Evolutionary conservation across 2,797 vertebrate genomes (phyloP).

Genomic region (Acomys russatus): DNA sequence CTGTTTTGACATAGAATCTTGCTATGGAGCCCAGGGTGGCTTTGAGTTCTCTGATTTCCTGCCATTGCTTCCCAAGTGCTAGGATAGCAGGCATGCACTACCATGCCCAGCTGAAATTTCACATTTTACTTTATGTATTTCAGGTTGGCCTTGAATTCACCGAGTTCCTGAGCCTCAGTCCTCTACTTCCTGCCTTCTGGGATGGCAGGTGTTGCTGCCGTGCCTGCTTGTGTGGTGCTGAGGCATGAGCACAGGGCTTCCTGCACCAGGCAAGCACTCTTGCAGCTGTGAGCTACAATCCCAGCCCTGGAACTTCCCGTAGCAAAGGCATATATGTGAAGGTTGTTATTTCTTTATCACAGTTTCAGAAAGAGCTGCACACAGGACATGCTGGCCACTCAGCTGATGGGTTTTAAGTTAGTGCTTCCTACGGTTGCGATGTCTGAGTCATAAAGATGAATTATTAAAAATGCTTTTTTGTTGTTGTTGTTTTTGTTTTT

Average conservation of each 20-base stretch:
- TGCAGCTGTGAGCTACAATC: background rate
- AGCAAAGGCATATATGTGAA: background rate
- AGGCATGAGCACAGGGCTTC: background rate
- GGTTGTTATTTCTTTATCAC: background rate
- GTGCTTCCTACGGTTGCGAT: background rate
- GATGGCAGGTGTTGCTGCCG: background rate
- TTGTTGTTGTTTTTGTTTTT: too few species aligned
- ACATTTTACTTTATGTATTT: background rate
- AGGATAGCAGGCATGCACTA: background rate
- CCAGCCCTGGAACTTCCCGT: background rate
- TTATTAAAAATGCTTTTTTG: background rate
- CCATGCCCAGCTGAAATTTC: background rate
- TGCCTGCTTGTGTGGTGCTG: too few species aligned
- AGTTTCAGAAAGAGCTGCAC: background rate
- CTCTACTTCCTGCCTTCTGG: background rate
- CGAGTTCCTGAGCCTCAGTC: background rate
- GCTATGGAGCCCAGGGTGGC: background rate
- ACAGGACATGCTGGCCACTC: background rate
- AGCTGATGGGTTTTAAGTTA: background rate
- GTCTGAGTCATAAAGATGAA: slow-evolving; percentile 14
- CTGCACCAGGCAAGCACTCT: background rate
- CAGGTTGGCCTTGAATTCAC: background rate
- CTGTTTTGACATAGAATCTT: background rate
- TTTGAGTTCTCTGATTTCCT: background rate
- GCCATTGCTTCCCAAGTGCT: background rate